Evolutionary conservation across 1,140 invertebrate species (phyloP), one percentile per base, ranked within the genome.

Genomic region (Drosophila grimshawi): DNA sequence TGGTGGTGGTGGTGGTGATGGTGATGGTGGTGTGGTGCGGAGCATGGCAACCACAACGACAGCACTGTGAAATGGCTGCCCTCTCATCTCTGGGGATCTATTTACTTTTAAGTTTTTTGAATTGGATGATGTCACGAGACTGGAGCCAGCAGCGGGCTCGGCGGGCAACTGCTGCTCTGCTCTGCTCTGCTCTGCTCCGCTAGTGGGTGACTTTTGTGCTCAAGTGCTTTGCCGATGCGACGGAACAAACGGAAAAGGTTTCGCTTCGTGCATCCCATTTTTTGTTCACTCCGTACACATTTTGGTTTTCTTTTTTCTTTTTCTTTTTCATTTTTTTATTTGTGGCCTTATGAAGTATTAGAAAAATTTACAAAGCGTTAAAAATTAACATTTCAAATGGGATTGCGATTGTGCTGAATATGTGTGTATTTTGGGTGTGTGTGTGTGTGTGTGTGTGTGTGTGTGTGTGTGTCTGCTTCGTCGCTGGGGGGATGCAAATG

Each of bases 341-440:
- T 62, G 29, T 33, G 41, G 63, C 52, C 45, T 79, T 88, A 66
- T 88, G 80, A 89, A 82, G 83, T 80, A 89, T 88, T 88, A 68
- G 62, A 78, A 86, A 83, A 88, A 88, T 77, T 48, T 82, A 85
- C 83, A 85, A 85, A 76, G 80, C 85, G 80, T 89, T 89, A 89
- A 88, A 88, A 88, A 86, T 86, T 82, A 88, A 86, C 82, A 88
- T 88, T 89, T 88, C 63, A 88, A 88, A 85, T 88, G 74, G 74
- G 79, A 80, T 68, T 73, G 62, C 52, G 55, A 66, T 66, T 68
- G 59, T 19, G 19, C 19, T 19, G 59, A 51, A 49, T 61, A 60
- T 68, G 10, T 41, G 5, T 65, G 35, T 35, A 49, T 53, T 19
- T 19, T 19, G 19, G 19, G 39, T 61, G 55, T 45, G 48, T 30